phyloP scores from a whole-genome alignment of 2,797 vertebrate species.

The Sternotherus odoratus region DNA sequence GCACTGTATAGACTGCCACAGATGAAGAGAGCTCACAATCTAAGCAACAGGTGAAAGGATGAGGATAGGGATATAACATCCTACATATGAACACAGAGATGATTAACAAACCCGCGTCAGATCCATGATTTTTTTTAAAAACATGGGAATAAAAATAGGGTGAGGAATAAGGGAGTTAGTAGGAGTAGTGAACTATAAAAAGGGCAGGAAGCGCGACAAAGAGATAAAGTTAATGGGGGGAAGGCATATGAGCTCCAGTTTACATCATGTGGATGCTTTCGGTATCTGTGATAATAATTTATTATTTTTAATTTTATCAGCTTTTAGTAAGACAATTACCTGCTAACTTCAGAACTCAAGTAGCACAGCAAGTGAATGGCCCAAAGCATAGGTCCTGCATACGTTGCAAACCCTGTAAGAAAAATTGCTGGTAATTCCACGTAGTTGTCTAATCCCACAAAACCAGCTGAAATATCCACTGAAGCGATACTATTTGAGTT shows the following conservation, averaged over 20 bases:
- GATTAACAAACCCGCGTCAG: background rate
- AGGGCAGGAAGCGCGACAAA: background rate
- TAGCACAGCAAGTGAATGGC: slow-evolving; percentile 91
- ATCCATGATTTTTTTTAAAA: background rate
- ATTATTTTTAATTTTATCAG: background rate
- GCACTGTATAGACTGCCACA: background rate
- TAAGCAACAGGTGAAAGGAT: background rate
- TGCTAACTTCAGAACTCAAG: slow-evolving; percentile 88
- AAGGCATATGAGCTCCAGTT: background rate
- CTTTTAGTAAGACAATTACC: slow-evolving; percentile 79
- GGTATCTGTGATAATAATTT: background rate
- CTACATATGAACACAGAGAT: background rate
- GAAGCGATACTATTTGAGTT: slow-evolving; percentile 96
- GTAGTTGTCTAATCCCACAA: slow-evolving; percentile 92
- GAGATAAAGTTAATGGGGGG: background rate
- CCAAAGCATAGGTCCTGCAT: slow-evolving; percentile 94
- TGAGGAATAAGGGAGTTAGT: background rate
- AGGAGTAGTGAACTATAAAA: background rate
- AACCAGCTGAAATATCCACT: slow-evolving; percentile 94
- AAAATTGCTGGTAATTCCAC: slow-evolving; percentile 90
- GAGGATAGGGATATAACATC: background rate
- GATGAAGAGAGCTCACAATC: background rate
- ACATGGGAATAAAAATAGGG: background rate
- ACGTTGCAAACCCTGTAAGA: slow-evolving; percentile 90
- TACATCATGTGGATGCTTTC: background rate